Evolutionary conservation across 2,113 vertebrate genomes (phyloP).

Genomic region (Erinaceus europaeus): DNA sequence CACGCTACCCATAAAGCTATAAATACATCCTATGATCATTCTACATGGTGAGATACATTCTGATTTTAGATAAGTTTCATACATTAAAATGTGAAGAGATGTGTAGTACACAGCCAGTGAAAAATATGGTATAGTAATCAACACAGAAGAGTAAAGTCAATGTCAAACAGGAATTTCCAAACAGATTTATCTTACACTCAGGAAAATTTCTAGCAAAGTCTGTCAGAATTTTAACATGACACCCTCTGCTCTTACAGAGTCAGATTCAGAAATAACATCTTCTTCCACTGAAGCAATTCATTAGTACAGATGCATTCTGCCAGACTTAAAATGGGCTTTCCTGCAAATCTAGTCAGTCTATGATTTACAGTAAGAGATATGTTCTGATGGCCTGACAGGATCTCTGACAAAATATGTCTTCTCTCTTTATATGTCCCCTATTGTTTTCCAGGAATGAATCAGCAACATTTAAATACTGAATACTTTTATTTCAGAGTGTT

Average conservation of each 20-base stretch:
- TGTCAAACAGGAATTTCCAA: not conserved
- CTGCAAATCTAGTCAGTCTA: not conserved
- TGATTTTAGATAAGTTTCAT: conserved; percentile 6
- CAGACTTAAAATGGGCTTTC: not conserved
- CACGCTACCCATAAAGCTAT: not conserved
- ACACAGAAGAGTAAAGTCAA: conserved; percentile 7
- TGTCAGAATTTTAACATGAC: not conserved
- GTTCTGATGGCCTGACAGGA: not conserved
- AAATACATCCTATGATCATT: not conserved
- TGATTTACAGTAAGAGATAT: conserved; percentile 1
- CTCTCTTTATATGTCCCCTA: not conserved
- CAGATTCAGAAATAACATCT: not conserved
- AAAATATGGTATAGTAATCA: not conserved
- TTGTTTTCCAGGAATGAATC: conserved; percentile 10
- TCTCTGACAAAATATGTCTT: conserved; percentile 8
- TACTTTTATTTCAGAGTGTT: conserved; percentile 37
- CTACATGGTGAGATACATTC: not conserved
- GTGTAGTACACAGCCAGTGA: not conserved
- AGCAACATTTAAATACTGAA: not conserved
- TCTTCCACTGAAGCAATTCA: conserved; percentile 7
- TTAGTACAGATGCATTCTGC: not conserved
- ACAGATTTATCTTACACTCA: not conserved
- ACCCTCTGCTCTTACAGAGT: not conserved
- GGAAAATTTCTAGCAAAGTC: conserved; percentile 19
- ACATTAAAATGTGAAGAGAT: not conserved